Evolutionary conservation across 2,113 vertebrate species (phyloP).

Genomic region (Gnathonemus echidnorhynchus): DNA sequence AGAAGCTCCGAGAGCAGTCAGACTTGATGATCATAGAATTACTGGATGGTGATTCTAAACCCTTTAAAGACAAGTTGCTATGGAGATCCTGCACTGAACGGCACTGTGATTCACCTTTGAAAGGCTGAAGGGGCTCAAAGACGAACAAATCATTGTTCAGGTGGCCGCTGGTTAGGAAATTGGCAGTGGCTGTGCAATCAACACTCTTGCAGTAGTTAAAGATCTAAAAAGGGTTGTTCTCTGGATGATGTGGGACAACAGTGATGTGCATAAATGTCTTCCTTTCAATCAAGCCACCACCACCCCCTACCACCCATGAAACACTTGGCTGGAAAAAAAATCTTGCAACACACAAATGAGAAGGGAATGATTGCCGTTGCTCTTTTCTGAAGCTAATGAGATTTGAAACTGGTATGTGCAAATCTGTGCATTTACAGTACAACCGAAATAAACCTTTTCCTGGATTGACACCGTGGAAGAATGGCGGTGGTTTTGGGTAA

Average conservation of each 20-base stretch:
- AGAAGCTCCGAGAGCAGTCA: slow-evolving; percentile 98
- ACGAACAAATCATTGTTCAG: slow-evolving; percentile 99
- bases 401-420: slow-evolving; percentile 34
- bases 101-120: slow-evolving; percentile 99
- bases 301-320: slow-evolving; percentile 32
- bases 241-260: slow-evolving; percentile 97
- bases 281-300: slow-evolving; percentile 81
- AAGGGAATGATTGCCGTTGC: slow-evolving; percentile 53
- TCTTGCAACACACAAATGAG: slow-evolving; percentile 40
- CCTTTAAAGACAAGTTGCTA: slow-evolving; percentile 99
- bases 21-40: slow-evolving; percentile 99
- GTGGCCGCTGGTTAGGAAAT: slow-evolving; percentile 99
- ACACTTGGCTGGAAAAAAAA: slow-evolving; percentile 42
- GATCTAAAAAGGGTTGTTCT: slow-evolving; percentile 99
- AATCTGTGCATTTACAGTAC: neutral
- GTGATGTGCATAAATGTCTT: slow-evolving; percentile 82
- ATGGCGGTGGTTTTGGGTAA: neutral
- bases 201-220: slow-evolving; percentile 96
- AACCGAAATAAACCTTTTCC: too few species aligned
- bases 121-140: slow-evolving; percentile 98
- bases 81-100: slow-evolving; percentile 99
- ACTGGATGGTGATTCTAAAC: slow-evolving; percentile 99
- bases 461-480: neutral
- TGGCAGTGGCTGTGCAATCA: slow-evolving; percentile 99
- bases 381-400: slow-evolving; percentile 49